Conservation (phyloP, 2,888 invertebrate genomes). For the Pandemis heparana region DNA sequence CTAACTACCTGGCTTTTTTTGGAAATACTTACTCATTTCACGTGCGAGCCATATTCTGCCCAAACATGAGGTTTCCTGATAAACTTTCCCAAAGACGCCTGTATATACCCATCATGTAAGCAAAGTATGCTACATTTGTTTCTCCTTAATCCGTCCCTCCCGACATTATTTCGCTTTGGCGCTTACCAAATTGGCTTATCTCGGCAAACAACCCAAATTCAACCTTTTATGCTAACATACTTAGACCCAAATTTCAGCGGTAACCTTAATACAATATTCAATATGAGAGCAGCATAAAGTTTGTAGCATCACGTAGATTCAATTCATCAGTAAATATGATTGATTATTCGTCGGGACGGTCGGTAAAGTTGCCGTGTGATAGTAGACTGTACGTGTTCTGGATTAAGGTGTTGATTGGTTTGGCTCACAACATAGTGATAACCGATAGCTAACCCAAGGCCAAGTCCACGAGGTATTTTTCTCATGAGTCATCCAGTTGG, state of each 20-base stretch:
- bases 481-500: not conserved
- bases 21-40: not conserved
- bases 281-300: slow-evolving; percentile 44
- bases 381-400: not conserved
- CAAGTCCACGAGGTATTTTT: slow-evolving; percentile 8
- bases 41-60: not conserved
- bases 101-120: slow-evolving; percentile 20
- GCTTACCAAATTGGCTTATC: slow-evolving; percentile 18
- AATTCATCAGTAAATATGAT: slow-evolving; percentile 58
- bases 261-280: slow-evolving; percentile 22
- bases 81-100: not conserved
- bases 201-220: not conserved
- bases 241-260: slow-evolving; percentile 1
- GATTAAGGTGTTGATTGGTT: not conserved
- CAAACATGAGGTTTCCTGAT: not conserved
- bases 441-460: not conserved
- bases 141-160: slow-evolving; percentile 14
- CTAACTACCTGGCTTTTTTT: too few relatives aligned
- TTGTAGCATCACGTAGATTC: slow-evolving; percentile 56
- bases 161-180: slow-evolving; percentile 2
- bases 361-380: not conserved
- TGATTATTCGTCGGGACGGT: slow-evolving; percentile 47
- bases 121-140: slow-evolving; percentile 12
- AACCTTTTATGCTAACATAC: not conserved
- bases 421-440: slow-evolving; percentile 1